These are phyloP conservation scores for Microcaecilia unicolor DNA, from an alignment of 2,797 vertebrate genomes.

Conservation along the genomic window DNA sequence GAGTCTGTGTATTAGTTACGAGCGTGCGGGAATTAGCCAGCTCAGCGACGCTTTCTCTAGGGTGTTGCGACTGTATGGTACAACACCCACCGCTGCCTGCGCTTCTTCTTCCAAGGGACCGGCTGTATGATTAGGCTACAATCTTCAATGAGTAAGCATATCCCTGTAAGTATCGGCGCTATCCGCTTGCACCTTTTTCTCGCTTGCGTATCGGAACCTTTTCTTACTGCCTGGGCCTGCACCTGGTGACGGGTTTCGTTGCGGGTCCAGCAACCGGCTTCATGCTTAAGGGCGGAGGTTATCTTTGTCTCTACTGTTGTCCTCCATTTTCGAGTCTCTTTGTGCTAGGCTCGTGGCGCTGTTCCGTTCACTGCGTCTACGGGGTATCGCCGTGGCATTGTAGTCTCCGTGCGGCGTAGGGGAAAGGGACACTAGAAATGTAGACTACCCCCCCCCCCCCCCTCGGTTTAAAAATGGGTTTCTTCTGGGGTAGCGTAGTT, in stretches of 20 bases:
- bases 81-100: conserved; percentile 7
- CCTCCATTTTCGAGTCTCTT: conserved; percentile 26
- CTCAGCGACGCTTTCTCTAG: no score
- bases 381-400: no score
- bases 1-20: no score
- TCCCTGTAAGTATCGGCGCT: conserved; percentile 81
- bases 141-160: conserved; percentile 99
- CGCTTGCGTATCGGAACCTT: neutral
- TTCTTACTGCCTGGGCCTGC: neutral
- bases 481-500: no score
- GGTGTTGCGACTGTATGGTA: conserved; percentile 41
- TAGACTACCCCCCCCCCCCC: accelerated
- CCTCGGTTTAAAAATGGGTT: no score
- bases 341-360: conserved; percentile 8
- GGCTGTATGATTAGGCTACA: conserved; percentile 98
- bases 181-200: neutral
- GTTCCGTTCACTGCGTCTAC: neutral
- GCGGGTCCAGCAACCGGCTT: neutral
- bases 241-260: neutral
- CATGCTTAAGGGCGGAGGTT: neutral
- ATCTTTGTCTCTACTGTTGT: accelerated
- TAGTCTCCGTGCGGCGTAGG: no score
- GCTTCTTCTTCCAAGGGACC: conserved; percentile 62
- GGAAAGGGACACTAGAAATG: neutral
- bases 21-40: no score